Conservation (phyloP, 64 coral and sea anemone genomes). For the Pachyseris speciosa region DNA sequence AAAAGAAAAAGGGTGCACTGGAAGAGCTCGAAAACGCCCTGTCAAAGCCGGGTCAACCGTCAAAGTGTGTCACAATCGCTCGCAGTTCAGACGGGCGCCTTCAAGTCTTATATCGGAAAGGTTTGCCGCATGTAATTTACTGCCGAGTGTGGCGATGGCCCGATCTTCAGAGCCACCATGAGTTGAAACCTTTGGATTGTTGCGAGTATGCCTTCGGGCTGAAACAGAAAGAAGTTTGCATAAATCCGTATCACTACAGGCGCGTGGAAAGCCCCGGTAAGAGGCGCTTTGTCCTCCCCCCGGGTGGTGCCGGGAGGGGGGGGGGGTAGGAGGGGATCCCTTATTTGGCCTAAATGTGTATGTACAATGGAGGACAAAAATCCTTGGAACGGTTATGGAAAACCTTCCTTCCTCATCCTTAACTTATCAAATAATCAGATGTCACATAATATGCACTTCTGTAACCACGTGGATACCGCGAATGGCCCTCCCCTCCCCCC, state of each 20-base stretch:
- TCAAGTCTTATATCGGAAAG: constrained; percentile 97
- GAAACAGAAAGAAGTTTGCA: constrained; percentile 99
- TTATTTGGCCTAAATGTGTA: no score
- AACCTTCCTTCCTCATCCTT: no score
- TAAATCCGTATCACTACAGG: constrained; percentile 97
- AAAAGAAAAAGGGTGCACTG: constrained; percentile 95
- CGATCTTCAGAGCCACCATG: constrained; percentile 98
- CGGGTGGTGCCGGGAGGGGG: no score
- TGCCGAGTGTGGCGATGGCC: constrained; percentile 99
- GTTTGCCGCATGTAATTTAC: constrained; percentile 98
- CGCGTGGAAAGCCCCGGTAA: constrained; percentile 98
- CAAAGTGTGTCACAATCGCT: constrained; percentile 96
- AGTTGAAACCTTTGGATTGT: constrained; percentile 96
- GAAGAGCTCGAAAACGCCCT: constrained; percentile 97
- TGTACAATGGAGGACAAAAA: no score
- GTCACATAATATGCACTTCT: no score
- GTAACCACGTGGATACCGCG: no score
- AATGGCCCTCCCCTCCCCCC: no score
- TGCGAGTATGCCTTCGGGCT: constrained; percentile 97
- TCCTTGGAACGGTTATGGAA: no score
- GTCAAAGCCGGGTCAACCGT: constrained; percentile 95
- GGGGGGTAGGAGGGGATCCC: no score
- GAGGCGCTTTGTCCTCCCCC: no score
- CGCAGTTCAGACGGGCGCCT: constrained; percentile 96
- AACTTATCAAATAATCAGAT: no score